These are phyloP conservation scores for Pocillopora meandrina DNA, from an alignment of 92 coral and sea anemone species.

Conservation along the genomic window DNA sequence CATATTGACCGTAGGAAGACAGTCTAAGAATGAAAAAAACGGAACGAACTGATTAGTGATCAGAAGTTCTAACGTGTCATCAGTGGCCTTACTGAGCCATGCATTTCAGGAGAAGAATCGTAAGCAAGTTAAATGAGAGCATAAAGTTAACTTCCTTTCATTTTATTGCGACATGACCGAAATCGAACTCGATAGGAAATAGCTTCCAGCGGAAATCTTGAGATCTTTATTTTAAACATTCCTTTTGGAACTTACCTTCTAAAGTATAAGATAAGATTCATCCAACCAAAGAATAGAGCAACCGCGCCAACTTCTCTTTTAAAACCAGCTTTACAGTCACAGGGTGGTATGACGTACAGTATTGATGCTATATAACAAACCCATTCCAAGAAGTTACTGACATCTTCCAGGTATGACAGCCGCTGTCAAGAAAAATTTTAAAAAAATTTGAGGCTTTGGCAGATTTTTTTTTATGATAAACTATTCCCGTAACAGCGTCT, in stretches of 20 bases:
- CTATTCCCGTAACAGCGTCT: no score
- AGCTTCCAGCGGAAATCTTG: no score
- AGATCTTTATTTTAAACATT: neutral
- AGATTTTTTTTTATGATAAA: no score
- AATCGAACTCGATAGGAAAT: no score
- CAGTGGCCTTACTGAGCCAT: no score
- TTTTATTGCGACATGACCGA: neutral
- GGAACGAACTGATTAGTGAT: neutral
- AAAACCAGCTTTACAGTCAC: slow-evolving; percentile 48
- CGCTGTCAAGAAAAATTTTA: slow-evolving; percentile 34
- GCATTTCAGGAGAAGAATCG: no score
- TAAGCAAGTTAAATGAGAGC: no score
- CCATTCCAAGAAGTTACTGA: slow-evolving; percentile 75
- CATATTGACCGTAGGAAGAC: slow-evolving; percentile 82
- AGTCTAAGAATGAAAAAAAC: slow-evolving; percentile 38
- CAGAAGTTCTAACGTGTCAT: no score
- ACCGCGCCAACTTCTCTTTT: slow-evolving; percentile 58
- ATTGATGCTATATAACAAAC: slow-evolving; percentile 47
- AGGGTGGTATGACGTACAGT: slow-evolving; percentile 58
- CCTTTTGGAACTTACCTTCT: slow-evolving; percentile 59
- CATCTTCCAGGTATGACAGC: slow-evolving; percentile 61
- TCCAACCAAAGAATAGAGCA: slow-evolving; percentile 83
- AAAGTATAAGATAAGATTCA: slow-evolving; percentile 81
- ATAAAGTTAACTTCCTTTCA: neutral
- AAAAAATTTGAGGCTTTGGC: neutral